These are phyloP conservation scores for Microhierax caerulescens DNA, from an alignment of 2,797 vertebrate genomes.

Conservation along the genomic window DNA sequence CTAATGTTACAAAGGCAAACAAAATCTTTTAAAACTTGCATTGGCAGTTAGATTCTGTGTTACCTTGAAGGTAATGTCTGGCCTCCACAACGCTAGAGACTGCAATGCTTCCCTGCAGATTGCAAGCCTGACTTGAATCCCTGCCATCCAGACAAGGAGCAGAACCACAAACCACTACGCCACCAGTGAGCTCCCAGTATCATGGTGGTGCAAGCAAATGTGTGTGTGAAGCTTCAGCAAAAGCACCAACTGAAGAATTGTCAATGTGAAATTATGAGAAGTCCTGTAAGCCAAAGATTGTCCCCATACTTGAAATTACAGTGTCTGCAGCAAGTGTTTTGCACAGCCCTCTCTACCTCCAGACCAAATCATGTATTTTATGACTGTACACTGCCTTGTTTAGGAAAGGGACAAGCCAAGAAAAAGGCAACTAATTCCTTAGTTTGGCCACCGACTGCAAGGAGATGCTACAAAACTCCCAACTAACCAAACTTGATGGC, in stretches of 20 bases:
- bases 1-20: neutral
- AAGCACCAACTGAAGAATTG: neutral
- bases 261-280: neutral
- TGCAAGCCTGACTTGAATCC: neutral
- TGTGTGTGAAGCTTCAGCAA: accelerated
- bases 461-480: neutral
- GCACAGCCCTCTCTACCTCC: neutral
- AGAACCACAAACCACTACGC: neutral
- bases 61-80: neutral
- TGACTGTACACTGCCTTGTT: neutral
- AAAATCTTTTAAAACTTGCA: neutral
- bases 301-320: neutral
- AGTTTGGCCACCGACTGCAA: neutral
- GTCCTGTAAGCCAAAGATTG: neutral
- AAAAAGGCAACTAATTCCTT: neutral
- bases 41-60: neutral
- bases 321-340: neutral
- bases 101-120: neutral
- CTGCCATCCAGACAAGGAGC: neutral
- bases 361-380: neutral
- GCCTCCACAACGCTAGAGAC: neutral
- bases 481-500: accelerated
- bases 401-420: neutral
- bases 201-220: neutral
- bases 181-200: neutral